Evolutionary conservation across 2,888 invertebrate species (phyloP), one percentile per base, ranked within the genome.

Genomic region (Sicus ferrugineus): DNA sequence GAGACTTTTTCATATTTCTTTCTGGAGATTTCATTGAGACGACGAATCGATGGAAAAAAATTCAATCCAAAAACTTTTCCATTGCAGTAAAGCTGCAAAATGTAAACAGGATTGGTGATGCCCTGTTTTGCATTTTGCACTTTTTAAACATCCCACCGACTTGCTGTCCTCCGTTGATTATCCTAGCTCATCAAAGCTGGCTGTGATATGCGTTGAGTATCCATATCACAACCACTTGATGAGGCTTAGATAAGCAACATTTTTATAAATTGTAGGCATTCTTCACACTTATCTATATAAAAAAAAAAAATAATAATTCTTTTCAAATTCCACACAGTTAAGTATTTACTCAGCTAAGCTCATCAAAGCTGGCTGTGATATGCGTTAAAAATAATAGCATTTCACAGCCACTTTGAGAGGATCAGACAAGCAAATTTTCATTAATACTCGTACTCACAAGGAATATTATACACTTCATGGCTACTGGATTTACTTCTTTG

Each of bases 291-390:
- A 21, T 26, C 2, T 56, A 23, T 11, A 2, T 56, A 28, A 4
- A 28, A 19, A 19, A 54, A 14, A 19, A 7, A 11, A 5, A 30
- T 1, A 26, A 28, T 9, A 28, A 19, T 30, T 26, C 26, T 0
- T 56, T 56, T 28, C 4, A 46, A n/a, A 34, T 19, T 23, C 4
- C 34, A 11, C 50, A 11, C 34, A 28, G 52, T 66, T 31, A n/a
- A 30, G 19, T 3, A 42, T 50, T 68, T 66, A 61, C 78, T 79
- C 79, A 75, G 83, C 84, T 88, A 87, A 91, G 92, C 92, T 92
- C 92, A 92, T 95, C 95, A 95, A 95, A 94, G 96, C 96, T 95
- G 95, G 95, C 95, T 96, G 96, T 96, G 96, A 96, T 96, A 96
- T 94, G 95, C 87, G 85, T 72, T 74, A 76, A 76, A 79, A 77